phyloP scores from a whole-genome alignment of 2,113 vertebrate genomes.

The Leptobrachium leishanense region DNA sequence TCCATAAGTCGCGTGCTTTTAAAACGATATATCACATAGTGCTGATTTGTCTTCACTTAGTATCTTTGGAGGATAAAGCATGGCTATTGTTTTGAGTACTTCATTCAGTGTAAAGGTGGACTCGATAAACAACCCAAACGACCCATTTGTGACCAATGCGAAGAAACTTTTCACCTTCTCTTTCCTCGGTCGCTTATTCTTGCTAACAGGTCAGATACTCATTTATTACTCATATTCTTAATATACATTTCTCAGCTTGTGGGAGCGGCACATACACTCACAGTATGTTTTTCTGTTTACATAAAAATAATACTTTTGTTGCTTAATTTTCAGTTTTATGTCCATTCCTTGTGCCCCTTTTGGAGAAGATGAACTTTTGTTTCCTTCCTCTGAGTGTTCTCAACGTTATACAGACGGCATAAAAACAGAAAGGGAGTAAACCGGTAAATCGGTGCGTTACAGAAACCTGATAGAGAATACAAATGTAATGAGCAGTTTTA shows the following conservation, averaged over 20 bases:
- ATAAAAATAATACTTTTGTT: neutral
- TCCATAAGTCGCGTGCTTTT: too few species aligned
- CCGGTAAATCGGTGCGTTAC: neutral
- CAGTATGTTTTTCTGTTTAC: neutral
- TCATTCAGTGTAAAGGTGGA: conserved; percentile 82
- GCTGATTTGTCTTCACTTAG: conserved; percentile 56
- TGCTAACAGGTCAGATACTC: conserved; percentile 60
- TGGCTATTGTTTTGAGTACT: conserved; percentile 79
- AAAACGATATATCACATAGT: too few species aligned
- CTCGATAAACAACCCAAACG: conserved; percentile 79
- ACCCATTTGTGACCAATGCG: conserved; percentile 77
- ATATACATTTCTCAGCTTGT: neutral
- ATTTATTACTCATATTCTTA: neutral
- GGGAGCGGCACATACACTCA: neutral
- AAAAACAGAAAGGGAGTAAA: conserved; percentile 56
- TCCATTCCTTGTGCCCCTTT: conserved; percentile 49
- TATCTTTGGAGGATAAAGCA: conserved; percentile 80
- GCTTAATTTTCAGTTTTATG: conserved; percentile 51
- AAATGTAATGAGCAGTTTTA: too few species aligned
- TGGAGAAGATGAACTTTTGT: conserved; percentile 41
- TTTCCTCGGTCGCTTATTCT: conserved; percentile 59
- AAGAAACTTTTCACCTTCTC: conserved; percentile 68
- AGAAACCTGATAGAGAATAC: too few species aligned
- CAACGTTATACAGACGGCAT: conserved; percentile 58
- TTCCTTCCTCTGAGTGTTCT: neutral